Evolutionary conservation across 2,113 vertebrate genomes (phyloP).

Genomic region (Eulacestoma nigropectus): DNA sequence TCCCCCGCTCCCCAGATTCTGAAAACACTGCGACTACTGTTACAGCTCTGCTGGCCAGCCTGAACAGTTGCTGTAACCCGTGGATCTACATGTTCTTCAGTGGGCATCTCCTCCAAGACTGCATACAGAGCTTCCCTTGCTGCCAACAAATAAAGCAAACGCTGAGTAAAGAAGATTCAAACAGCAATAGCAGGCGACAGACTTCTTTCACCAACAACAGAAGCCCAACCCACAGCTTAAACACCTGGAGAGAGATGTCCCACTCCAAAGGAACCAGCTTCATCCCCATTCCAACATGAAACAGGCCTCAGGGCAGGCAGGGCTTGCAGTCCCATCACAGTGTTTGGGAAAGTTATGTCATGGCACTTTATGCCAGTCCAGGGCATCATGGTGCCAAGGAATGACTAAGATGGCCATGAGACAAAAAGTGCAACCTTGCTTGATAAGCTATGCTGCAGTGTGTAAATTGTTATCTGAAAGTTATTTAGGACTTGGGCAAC

Average conservation of each 20-base stretch:
- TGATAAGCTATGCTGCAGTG: background rate
- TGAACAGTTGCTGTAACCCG: slow-evolving; percentile 97
- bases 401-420: background rate
- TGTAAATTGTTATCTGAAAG: slow-evolving; percentile 21
- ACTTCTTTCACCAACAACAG: slow-evolving; percentile 83
- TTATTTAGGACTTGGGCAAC: background rate
- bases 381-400: background rate
- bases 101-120: slow-evolving; percentile 92
- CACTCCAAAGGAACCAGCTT: slow-evolving; percentile 70
- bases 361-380: background rate
- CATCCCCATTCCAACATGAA: slow-evolving; percentile 76
- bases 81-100: slow-evolving; percentile 99
- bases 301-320: background rate
- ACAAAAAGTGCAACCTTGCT: background rate
- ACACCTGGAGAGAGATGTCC: slow-evolving; percentile 79
- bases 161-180: slow-evolving; percentile 86
- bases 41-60: slow-evolving; percentile 87
- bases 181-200: slow-evolving; percentile 83
- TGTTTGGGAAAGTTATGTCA: background rate
- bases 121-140: slow-evolving; percentile 81
- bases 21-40: slow-evolving; percentile 87
- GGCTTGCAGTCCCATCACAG: background rate
- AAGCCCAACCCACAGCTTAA: slow-evolving; percentile 81
- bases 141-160: slow-evolving; percentile 70
- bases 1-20: slow-evolving; percentile 75